Evolutionary conservation across 2,797 vertebrate species (phyloP).

Genomic region (Smutsia gigantea): DNA sequence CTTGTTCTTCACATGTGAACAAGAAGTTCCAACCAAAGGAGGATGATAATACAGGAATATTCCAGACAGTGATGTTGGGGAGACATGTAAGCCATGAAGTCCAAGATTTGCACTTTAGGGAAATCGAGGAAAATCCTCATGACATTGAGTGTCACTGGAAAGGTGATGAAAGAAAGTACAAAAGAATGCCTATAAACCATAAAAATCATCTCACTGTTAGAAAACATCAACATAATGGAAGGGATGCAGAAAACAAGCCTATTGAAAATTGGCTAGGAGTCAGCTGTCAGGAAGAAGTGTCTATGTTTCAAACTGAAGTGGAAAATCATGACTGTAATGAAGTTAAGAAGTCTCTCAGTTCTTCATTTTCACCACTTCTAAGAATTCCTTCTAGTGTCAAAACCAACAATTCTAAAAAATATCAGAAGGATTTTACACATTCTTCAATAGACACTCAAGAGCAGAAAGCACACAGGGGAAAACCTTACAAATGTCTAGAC

Average conservation of each 20-base stretch:
- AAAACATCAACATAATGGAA: background rate
- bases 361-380: background rate
- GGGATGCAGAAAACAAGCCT: background rate
- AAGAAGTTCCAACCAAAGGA: background rate
- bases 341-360: background rate
- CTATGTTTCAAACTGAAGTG: background rate
- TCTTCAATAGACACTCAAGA: background rate
- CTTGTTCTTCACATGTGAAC: background rate
- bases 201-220: background rate
- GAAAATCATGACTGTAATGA: background rate
- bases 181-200: background rate
- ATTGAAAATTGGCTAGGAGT: background rate
- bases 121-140: background rate
- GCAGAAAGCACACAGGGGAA: background rate
- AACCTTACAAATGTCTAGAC: conserved; percentile 26
- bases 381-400: background rate
- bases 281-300: background rate
- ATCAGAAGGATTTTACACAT: background rate
- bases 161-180: background rate
- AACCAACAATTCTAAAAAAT: background rate
- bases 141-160: background rate
- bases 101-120: background rate
- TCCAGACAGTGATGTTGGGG: background rate
- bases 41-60: background rate
- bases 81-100: background rate